Evolutionary conservation across 2,113 vertebrate genomes (phyloP).

Genomic region (Microcebus lehilahytsara): DNA sequence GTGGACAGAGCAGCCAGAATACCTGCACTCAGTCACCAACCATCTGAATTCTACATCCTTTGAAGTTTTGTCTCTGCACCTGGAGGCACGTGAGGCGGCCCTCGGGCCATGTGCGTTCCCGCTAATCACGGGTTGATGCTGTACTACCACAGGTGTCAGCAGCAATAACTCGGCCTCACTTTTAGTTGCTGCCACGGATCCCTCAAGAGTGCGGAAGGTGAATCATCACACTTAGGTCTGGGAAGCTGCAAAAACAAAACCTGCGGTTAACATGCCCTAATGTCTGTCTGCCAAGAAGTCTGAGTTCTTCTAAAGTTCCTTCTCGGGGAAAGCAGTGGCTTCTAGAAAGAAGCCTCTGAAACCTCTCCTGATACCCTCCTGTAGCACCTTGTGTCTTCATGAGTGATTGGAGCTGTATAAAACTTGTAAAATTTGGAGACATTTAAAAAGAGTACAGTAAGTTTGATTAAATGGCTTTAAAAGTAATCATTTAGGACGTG

Average conservation of each 20-base stretch:
- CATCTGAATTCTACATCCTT: constrained; percentile 1
- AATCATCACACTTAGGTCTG: not conserved
- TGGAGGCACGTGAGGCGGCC: not conserved
- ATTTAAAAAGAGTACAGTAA: not conserved
- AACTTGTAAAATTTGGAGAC: not conserved
- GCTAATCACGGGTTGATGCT: not conserved
- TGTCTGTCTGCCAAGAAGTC: not conserved
- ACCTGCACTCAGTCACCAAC: not conserved
- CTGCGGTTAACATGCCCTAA: not conserved
- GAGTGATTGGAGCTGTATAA: not conserved
- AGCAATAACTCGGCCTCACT: not conserved
- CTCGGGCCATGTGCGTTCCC: constrained; percentile 4
- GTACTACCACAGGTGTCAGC: not conserved
- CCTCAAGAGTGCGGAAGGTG: not conserved
- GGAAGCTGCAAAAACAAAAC: not conserved
- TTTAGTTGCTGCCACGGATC: not conserved
- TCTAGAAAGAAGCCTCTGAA: constrained; percentile 4
- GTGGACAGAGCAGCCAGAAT: constrained; percentile 12
- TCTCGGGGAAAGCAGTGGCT: not conserved
- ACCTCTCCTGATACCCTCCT: not conserved
- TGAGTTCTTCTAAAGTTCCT: not conserved
- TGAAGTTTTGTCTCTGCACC: constrained; percentile 47
- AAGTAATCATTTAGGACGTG: not conserved
- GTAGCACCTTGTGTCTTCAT: not conserved
- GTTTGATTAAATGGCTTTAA: not conserved